A percentile compares a stretch with the other conserved stretches of the same genome.
Conservation (phyloP, 1,140 invertebrate genomes). For the Drosophila mayri region DNA sequence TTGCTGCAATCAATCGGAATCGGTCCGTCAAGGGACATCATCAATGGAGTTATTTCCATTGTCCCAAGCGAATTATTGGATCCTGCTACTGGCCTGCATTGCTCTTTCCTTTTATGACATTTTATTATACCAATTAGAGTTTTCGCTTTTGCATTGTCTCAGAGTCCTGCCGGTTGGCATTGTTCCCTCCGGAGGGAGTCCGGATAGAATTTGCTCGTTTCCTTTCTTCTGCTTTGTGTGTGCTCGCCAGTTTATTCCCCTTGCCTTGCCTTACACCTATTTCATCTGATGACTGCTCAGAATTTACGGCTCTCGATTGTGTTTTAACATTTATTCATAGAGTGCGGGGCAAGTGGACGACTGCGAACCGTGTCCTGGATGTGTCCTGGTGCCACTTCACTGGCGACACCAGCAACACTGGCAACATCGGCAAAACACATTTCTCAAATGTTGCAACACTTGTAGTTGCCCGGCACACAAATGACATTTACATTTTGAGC, state of each 20-base stretch:
- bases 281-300: slow-evolving; percentile 65
- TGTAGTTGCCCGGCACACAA: slow-evolving; percentile 59
- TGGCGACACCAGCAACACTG: slow-evolving; percentile 31
- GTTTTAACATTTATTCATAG: slow-evolving; percentile 77
- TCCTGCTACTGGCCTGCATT: slow-evolving; percentile 28
- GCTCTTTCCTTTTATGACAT: slow-evolving; percentile 69
- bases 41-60: slow-evolving; percentile 44
- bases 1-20: slow-evolving; percentile 40
- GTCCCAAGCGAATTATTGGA: slow-evolving; percentile 42
- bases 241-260: not conserved
- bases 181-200: slow-evolving; percentile 36
- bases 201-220: slow-evolving; percentile 17
- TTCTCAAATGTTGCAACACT: slow-evolving; percentile 80
- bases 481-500: slow-evolving; percentile 79
- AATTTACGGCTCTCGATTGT: slow-evolving; percentile 79
- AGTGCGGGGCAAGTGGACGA: slow-evolving; percentile 25
- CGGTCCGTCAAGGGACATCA: slow-evolving; percentile 26
- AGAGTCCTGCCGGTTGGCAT: slow-evolving; percentile 19
- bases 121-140: slow-evolving; percentile 80
- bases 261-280: slow-evolving; percentile 51
- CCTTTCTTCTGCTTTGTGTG: slow-evolving; percentile 16
- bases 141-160: slow-evolving; percentile 41
- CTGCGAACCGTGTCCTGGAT: slow-evolving; percentile 17
- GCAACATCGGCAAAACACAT: slow-evolving; percentile 49
- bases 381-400: slow-evolving; percentile 54